phyloP scores from a whole-genome alignment of 2,797 vertebrate species.

The Melanotaenia boesemani region DNA sequence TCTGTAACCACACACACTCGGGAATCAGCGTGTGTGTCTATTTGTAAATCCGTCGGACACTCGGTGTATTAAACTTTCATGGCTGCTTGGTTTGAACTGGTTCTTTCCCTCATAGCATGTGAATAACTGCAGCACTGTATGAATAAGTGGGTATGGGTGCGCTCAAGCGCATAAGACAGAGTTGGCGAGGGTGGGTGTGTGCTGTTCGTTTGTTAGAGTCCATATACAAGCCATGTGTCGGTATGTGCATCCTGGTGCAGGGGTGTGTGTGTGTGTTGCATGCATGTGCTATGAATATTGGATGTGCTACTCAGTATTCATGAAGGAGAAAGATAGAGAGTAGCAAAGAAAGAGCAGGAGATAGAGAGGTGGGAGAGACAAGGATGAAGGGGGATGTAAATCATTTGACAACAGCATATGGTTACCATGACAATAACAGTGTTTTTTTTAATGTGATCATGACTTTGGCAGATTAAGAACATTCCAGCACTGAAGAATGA shows the following conservation, averaged over 20 bases:
- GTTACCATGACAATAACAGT: conserved; percentile 34
- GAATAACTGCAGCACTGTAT: conserved; percentile 47
- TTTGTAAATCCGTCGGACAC: conserved; percentile 58
- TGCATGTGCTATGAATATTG: conserved; percentile 67
- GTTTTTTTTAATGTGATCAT: conserved; percentile 36
- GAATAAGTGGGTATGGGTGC: conserved; percentile 39
- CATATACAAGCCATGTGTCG: conserved; percentile 16
- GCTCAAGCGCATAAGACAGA: conserved; percentile 50
- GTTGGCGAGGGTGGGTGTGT: not conserved
- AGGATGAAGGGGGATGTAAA: conserved; percentile 56
- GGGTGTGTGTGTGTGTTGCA: conserved; percentile 34
- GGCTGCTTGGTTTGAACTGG: conserved; percentile 58
- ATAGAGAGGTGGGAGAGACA: conserved; percentile 28
- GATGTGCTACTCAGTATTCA: conserved; percentile 69
- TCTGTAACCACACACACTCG: not conserved
- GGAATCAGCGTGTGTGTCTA: conserved; percentile 10
- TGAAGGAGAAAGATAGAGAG: conserved; percentile 56
- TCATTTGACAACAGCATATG: conserved; percentile 46
- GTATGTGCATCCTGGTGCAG: conserved; percentile 15
- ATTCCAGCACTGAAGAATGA: not conserved
- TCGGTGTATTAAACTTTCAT: conserved; percentile 73
- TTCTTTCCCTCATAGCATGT: conserved; percentile 55
- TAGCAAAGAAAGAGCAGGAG: conserved; percentile 45
- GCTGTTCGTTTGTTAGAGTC: conserved; percentile 30
- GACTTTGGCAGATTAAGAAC: not conserved